A percentile compares a stretch with the other conserved stretches of the same genome.
phyloP scores from a whole-genome alignment of 2,113 vertebrate genomes.

The Motacilla alba region DNA sequence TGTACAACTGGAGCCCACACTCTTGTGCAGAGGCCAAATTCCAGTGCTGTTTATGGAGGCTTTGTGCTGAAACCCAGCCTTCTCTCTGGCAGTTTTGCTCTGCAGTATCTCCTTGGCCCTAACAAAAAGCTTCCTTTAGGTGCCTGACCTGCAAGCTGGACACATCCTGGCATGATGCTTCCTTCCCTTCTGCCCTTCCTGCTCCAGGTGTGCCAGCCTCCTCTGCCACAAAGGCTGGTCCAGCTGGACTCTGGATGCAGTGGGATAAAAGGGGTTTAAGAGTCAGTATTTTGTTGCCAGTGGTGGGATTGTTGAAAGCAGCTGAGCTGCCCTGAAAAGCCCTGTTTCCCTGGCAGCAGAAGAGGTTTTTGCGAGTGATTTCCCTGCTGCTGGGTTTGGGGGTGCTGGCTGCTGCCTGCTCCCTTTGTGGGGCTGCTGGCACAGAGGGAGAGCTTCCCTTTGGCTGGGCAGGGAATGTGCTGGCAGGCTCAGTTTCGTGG shows the following conservation, averaged over 20 bases:
- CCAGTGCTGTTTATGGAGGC: background rate
- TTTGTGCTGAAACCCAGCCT: background rate
- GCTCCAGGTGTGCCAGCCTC: background rate
- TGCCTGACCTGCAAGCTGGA: background rate
- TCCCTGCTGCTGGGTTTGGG: background rate
- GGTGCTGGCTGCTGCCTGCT: background rate
- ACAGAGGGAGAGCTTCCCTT: background rate
- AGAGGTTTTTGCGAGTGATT: background rate
- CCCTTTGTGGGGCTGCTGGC: background rate
- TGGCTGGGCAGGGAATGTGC: background rate
- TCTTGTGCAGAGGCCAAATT: background rate
- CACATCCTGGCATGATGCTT: no score
- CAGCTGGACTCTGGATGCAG: background rate
- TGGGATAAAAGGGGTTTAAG: background rate
- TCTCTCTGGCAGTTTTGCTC: background rate
- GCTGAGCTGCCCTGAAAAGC: fast-evolving
- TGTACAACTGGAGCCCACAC: background rate
- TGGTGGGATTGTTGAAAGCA: background rate
- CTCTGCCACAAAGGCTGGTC: background rate
- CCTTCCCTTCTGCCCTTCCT: background rate
- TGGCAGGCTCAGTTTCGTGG: background rate
- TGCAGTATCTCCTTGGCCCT: background rate
- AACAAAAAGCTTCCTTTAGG: no score
- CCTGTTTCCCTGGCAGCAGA: background rate
- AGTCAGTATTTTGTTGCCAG: background rate